phyloP scores from a whole-genome alignment of 2,113 vertebrate genomes.

The Caracal caracal region DNA sequence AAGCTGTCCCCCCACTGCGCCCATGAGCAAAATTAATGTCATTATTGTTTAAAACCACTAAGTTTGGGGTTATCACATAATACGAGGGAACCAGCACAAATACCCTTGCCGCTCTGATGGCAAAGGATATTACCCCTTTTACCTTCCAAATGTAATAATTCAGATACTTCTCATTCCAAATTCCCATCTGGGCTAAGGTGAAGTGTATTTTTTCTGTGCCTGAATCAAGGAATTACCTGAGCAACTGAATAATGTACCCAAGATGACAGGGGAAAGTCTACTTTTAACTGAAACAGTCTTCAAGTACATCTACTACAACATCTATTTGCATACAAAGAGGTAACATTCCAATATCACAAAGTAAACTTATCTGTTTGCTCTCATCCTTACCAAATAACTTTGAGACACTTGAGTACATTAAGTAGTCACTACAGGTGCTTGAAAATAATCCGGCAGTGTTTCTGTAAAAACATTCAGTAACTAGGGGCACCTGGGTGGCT shows the following conservation, averaged over 20 bases:
- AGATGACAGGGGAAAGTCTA: neutral
- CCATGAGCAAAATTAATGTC: neutral
- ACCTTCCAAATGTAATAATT: neutral
- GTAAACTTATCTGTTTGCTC: neutral
- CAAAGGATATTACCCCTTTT: neutral
- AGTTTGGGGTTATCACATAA: neutral
- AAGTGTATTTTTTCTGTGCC: neutral
- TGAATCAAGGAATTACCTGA: neutral
- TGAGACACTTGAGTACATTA: neutral
- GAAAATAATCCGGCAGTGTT: neutral
- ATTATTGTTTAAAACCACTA: neutral
- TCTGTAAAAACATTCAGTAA: neutral
- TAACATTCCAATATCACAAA: neutral
- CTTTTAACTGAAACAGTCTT: neutral
- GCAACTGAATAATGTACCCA: neutral
- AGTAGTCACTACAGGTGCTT: neutral
- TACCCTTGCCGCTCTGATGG: neutral
- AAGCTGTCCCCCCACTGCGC: too few species aligned
- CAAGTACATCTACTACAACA: neutral
- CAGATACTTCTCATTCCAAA: neutral
- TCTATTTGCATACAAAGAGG: neutral
- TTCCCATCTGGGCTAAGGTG: neutral
- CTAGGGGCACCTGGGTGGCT: neutral
- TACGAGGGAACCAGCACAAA: neutral
- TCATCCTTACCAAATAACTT: neutral